Percentiles rank a stretch among this genome's conserved stretches.
These are phyloP conservation scores for Hydractinia symbiolongicarpus DNA, from an alignment of 30 jellyfish, hydroid and myxozoan genomes.

Conservation along the genomic window DNA sequence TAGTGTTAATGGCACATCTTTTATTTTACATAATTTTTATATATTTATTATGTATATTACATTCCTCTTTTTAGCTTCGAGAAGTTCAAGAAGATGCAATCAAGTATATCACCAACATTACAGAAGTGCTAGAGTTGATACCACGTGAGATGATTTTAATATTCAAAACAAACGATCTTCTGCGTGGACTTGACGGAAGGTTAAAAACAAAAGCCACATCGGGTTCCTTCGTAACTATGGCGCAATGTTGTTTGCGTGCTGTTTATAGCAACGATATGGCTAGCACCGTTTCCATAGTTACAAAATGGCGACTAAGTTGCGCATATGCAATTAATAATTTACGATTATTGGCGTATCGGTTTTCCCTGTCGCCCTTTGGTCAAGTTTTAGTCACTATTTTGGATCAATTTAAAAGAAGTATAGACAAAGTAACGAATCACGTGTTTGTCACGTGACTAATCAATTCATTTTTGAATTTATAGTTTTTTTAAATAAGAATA, in stretches of 20 bases:
- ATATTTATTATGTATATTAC: too few species aligned
- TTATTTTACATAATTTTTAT: too few species aligned
- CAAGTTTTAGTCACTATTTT: neutral
- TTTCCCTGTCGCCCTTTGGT: neutral
- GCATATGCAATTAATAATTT: neutral
- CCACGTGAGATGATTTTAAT: constrained; percentile 89
- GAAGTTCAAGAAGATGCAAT: constrained; percentile 70
- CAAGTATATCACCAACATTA: constrained; percentile 64
- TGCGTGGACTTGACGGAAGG: constrained; percentile 77
- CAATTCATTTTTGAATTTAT: too few species aligned
- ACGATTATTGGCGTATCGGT: neutral
- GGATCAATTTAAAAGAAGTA: too few species aligned
- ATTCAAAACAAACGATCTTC: constrained; percentile 79
- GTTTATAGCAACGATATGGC: constrained; percentile 44
- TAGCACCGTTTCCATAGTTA: neutral
- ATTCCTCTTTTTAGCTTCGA: constrained; percentile 25
- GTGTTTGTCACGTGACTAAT: too few species aligned
- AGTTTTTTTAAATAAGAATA: too few species aligned
- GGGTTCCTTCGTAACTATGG: constrained; percentile 61
- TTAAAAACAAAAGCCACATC: constrained; percentile 47
- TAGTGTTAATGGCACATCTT: too few species aligned
- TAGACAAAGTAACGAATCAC: too few species aligned
- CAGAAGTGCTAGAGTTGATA: constrained; percentile 61
- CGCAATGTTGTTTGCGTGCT: constrained; percentile 81
- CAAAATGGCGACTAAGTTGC: neutral